These are phyloP conservation scores for Drosophila quinaria DNA, from an alignment of 2,888 invertebrate species.

Conservation along the genomic window DNA sequence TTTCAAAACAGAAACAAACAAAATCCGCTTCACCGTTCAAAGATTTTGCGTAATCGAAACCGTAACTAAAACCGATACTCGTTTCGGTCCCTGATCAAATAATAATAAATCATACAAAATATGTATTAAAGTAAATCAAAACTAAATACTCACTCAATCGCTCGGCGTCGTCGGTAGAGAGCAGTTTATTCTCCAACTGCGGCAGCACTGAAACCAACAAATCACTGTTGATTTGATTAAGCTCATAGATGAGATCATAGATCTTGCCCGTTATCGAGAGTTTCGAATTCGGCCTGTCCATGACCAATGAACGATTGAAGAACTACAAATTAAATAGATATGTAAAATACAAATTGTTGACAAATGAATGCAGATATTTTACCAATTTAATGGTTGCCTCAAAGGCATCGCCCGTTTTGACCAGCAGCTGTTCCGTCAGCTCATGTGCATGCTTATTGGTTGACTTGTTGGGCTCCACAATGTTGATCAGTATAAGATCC, in stretches of 20 bases:
- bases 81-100: too few species aligned
- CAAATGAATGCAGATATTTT: constrained; percentile 80
- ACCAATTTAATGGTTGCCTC: constrained; percentile 98
- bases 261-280: constrained; percentile 93
- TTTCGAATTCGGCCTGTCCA: constrained; percentile 95
- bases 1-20: too few species aligned
- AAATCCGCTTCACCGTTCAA: too few species aligned
- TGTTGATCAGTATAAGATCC: constrained; percentile 96
- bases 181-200: constrained; percentile 97
- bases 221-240: constrained; percentile 96
- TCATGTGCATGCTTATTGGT: constrained; percentile 95
- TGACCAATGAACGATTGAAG: constrained; percentile 97
- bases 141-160: constrained; percentile 88
- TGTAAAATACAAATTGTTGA: background rate
- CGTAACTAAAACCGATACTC: too few species aligned
- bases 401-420: constrained; percentile 96
- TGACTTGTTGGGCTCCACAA: constrained; percentile 97
- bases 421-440: constrained; percentile 95
- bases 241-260: constrained; percentile 97
- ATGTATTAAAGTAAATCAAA: too few species aligned
- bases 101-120: too few species aligned
- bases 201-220: constrained; percentile 95
- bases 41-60: too few species aligned
- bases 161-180: constrained; percentile 95
- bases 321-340: constrained; percentile 88